Percentiles rank a stretch among this genome's conserved stretches.
phyloP scores from a whole-genome alignment of 92 coral and sea anemone genomes.

The Desmophyllum pertusum region DNA sequence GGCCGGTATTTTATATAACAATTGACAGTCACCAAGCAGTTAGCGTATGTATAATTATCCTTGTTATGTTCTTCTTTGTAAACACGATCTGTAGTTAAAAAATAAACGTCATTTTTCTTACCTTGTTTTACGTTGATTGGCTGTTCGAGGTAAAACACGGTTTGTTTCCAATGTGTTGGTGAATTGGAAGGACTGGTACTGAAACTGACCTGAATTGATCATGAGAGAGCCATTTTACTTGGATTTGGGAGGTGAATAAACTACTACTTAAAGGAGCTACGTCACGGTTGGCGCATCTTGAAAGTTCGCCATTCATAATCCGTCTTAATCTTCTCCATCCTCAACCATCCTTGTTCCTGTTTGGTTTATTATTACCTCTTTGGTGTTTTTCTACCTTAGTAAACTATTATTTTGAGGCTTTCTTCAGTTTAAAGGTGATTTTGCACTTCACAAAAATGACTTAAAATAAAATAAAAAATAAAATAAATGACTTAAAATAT shows the following conservation, averaged over 20 bases:
- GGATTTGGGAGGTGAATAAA: neutral
- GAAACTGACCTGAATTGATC: constrained; percentile 66
- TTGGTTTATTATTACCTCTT: no score
- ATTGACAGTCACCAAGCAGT: neutral
- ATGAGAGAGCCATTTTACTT: neutral
- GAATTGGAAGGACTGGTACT: constrained; percentile 81
- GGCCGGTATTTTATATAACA: neutral
- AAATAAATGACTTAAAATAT: no score
- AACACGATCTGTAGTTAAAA: neutral
- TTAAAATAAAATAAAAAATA: no score
- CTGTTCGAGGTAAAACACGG: constrained; percentile 80
- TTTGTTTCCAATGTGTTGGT: constrained; percentile 97
- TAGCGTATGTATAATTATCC: neutral
- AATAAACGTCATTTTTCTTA: constrained; percentile 23
- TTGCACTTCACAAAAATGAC: no score
- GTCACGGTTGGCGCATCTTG: no score
- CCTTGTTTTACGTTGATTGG: constrained; percentile 77
- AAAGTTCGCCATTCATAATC: no score
- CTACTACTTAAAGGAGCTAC: no score
- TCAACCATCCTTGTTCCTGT: no score
- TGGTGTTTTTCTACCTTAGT: no score
- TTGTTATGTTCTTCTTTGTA: neutral
- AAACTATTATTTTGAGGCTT: no score
- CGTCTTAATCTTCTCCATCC: no score
- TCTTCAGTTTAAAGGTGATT: no score